Base-by-base conservation (phyloP, 2,888 invertebrate species). In the Cremastinae sp. region DNA sequence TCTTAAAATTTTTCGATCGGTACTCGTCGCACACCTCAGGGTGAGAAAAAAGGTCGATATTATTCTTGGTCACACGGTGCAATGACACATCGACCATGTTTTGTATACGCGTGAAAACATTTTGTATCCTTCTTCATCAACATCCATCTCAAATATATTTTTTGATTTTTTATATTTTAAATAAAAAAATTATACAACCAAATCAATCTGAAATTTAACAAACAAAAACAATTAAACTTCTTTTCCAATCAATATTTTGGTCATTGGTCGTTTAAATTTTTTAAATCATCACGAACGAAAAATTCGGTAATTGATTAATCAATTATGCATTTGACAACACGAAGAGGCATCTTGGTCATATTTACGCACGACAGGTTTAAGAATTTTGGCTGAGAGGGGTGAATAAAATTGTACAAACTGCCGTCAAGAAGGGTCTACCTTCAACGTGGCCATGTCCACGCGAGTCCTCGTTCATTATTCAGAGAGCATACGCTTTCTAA, bases 371-470 rank as follows among this genome's bases (percentile, higher is more conserved):
- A 37, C 12, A 16, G 14, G 28, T 10, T 49, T 9, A n/a, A 49
- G 16, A 49, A 66, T 55, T 49, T 71, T 55, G 14, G 56, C 28
- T 37, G 28, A 55, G 47, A 56, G 56, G 61, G 58, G 37, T 14
- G 45, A 20, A 58, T 41, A 53, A 59, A n/a, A n/a, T 45, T 59
- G 41, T 10, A 43, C 66, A 68, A 45, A 85, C 81, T 83, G 81
- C 75, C 72, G 78, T 73, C 75, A 73, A 39, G 39, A 43, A 68
- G 66, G 53, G 59, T 20, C 39, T 66, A 39, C 49, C 49, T 83
- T 83, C 81, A 82, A 85, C 83, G 83, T 85, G 83, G 83, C 85
- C 59, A 83, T 80, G 74, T 72, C 81, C 77, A 79, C 65, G 51
- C 69, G 43, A 28, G 45, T 47, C 66, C 66, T 85, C 64, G n/a